Base-by-base conservation (phyloP, 2,113 vertebrate species). In the Albula glossodonta region DNA sequence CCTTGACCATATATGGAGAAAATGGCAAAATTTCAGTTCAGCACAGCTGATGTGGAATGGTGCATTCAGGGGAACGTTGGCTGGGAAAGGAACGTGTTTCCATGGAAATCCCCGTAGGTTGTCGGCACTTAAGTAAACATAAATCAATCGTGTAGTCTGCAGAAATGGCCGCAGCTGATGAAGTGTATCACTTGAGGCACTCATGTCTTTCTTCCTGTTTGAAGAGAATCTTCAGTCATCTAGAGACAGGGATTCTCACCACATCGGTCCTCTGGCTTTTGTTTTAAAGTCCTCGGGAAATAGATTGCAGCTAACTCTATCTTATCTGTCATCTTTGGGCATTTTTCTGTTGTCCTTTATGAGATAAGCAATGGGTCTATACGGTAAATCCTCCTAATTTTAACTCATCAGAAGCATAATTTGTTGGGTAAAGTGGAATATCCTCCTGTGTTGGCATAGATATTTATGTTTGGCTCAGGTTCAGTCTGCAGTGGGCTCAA, bases 71-170 rank as follows among this genome's bases (percentile, higher is more conserved):
- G 48, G 31, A 25, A 79, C 74, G 48, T 78, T 19, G n/a, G 60
- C 70, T 60, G 50, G 22, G 51, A 57, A 60, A 22, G 31, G 83
- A 84, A 82, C 78, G 41, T 81, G 86, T 87, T 89, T 88, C 83
- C 86, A 86, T 12, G 57, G 80, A 87, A 66, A 5, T 85, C 85
- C 81, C 81, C 57, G 63, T 57, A 57, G 82, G 79, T 66, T 25
- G 48, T n/a, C 31, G 13, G 66, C 41, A 50, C 50, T 82, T 79
- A 85, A 84, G 85, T 41, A 87, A 81, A 83, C 63, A 87, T 52
- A 52, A 60, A 51, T 66, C 11, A 83, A 80, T 89, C 80, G 79
- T 31, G 50, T 81, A 80, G 48, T 86, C 83, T 25, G 2, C 83
- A 81, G 49, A 13, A 77, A 48, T 41, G 77, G 85, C 50, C 74